Percentiles rank a stretch among this genome's conserved stretches.
These are phyloP conservation scores for Tragelaphus scriptus DNA, from an alignment of 2,113 vertebrate genomes.

Conservation along the genomic window DNA sequence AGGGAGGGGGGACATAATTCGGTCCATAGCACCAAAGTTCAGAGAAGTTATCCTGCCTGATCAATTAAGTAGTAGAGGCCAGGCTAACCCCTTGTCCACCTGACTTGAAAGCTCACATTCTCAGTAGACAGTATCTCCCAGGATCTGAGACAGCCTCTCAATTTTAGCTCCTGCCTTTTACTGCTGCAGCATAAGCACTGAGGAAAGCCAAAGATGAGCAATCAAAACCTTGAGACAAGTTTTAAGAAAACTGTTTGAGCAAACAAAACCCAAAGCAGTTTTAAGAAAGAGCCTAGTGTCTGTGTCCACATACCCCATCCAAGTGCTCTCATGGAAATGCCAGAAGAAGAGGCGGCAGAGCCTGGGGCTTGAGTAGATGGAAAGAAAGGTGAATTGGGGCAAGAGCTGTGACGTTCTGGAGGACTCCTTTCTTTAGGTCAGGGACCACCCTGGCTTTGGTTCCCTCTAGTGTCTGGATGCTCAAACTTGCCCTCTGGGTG, in stretches of 20 bases:
- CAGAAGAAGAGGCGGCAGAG: not conserved
- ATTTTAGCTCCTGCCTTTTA: not conserved
- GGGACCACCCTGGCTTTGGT: not conserved
- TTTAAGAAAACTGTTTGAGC: not conserved
- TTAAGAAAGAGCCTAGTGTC: not conserved
- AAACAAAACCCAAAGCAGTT: not conserved
- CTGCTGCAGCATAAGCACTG: not conserved
- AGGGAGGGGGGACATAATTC: too few species aligned
- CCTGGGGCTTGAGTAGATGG: not conserved
- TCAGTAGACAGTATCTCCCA: not conserved
- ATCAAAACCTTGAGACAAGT: not conserved
- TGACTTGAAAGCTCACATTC: not conserved
- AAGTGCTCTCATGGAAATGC: not conserved
- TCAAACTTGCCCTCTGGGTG: not conserved
- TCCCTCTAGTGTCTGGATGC: not conserved
- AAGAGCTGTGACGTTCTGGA: fast-evolving
- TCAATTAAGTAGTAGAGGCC: not conserved
- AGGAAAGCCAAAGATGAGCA: not conserved
- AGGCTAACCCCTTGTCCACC: not conserved
- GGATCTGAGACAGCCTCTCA: not conserved
- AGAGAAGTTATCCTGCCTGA: not conserved
- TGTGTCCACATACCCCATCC: not conserved
- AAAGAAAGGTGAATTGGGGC: not conserved
- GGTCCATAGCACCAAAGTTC: not conserved
- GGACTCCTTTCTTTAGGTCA: not conserved